Base-by-base conservation (phyloP, 2,888 invertebrate species). In the Ichneumon xanthorius region DNA sequence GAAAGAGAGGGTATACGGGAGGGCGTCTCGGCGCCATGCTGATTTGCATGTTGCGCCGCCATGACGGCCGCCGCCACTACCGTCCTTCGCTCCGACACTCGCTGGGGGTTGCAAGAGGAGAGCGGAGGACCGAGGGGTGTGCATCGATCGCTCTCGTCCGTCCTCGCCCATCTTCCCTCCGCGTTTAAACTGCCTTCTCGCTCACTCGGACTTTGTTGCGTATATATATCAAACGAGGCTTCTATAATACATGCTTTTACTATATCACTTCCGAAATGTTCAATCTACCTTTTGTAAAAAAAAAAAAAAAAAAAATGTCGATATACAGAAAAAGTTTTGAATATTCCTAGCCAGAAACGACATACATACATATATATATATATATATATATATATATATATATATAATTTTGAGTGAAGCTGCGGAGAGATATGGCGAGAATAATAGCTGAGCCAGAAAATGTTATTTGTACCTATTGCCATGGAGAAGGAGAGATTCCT, bases 31-130 rank as follows among this genome's bases (percentile, higher is more conserved):
- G 95, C 95, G 95, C 95, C 95, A 95, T 95, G 95, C 95, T 95
- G 95, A 95, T 95, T 95, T 95, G 95, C 95, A 95, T 95, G 85
- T 85, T 85, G 95, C 95, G 95, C 95, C 95, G 95, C 95, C 95
- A 95, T 95, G 94, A 94, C 95, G 94, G 94, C 92, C 92, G 93
- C 92, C 90, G 89, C 90, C 89, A 86, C 81, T 88, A 82, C 72
- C 80, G 65, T 58, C 72, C 83, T 86, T 86, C 83, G 86, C 84
- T 87, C 84, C 87, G 86, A 86, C 80, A 81, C 81, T 89, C 90
- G 90, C 86, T 85, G 87, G 89, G 89, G 89, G 91, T 88, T 88
- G 40, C 61, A 87, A 90, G 90, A 91, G 89, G 91, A 89, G 87
- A 87, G 87, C 88, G 89, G 89, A 89, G 88, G 91, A 89, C 89